phyloP scores from a whole-genome alignment of 1,140 invertebrate species.

The Zophobas atratus region DNA sequence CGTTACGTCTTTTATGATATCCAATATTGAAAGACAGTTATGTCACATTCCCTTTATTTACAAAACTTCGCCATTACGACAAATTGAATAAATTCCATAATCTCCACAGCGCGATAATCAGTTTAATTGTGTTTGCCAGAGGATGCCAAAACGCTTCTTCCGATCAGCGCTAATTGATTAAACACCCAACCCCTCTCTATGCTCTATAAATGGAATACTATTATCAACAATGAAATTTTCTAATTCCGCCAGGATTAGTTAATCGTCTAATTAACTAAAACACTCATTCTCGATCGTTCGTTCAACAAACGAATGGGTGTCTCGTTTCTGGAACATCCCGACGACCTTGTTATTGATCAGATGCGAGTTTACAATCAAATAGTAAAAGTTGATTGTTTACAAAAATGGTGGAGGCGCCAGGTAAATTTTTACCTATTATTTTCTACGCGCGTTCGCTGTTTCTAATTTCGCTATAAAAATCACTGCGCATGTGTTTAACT shows the following conservation, averaged over 20 bases:
- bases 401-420: constrained; percentile 39
- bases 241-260: constrained; percentile 12
- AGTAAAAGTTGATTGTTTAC: constrained; percentile 17
- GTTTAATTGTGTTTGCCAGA: constrained; percentile 31
- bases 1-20: constrained; percentile 26
- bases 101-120: constrained; percentile 19
- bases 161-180: constrained; percentile 17
- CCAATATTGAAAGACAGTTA: constrained; percentile 30
- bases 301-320: neutral
- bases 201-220: constrained; percentile 6
- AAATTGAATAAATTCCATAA: constrained; percentile 22
- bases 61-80: constrained; percentile 16
- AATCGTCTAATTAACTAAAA: constrained; percentile 11
- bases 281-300: neutral
- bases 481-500: constrained; percentile 24
- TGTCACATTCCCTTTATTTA: constrained; percentile 27
- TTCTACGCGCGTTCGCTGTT: neutral
- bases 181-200: neutral
- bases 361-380: neutral
- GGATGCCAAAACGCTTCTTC: constrained; percentile 6
- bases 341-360: neutral
- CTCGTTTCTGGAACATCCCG: neutral
- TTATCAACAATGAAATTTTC: constrained; percentile 12
- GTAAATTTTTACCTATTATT: constrained; percentile 4
- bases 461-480: constrained; percentile 8